These are phyloP conservation scores for Lasioglossum zephyrum DNA, from an alignment of 2,888 invertebrate species.

Conservation along the genomic window DNA sequence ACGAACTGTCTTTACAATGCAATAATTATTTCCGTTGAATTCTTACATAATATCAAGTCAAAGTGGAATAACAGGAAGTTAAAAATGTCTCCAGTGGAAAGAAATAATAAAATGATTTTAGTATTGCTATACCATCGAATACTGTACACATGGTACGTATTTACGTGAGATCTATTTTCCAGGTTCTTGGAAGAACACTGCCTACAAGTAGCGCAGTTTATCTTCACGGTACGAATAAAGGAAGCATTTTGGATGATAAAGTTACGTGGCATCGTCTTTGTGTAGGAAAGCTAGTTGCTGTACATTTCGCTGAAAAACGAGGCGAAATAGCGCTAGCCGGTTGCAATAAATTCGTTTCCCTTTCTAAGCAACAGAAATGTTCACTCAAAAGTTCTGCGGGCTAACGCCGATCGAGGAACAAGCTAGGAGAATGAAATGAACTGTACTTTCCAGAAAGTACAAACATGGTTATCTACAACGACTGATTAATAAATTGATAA, in stretches of 20 bases:
- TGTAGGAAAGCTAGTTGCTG: not conserved
- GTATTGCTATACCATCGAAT: not conserved
- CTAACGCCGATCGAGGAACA: not conserved
- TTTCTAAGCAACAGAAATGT: not conserved
- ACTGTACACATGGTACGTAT: not conserved
- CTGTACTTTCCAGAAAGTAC: too few relatives aligned
- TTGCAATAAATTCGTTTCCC: conserved; percentile 5
- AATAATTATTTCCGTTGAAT: too few relatives aligned
- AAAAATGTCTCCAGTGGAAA: too few relatives aligned
- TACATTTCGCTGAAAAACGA: not conserved
- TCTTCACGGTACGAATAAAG: not conserved
- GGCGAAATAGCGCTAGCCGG: not conserved
- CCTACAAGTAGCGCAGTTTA: not conserved
- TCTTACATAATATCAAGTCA: too few relatives aligned
- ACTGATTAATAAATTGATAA: not conserved
- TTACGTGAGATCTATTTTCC: not conserved
- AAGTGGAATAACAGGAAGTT: too few relatives aligned
- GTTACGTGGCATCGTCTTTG: not conserved
- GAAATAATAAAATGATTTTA: not conserved
- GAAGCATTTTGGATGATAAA: conserved; percentile 12
- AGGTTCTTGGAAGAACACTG: too few relatives aligned
- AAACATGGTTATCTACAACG: not conserved
- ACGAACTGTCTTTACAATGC: too few relatives aligned
- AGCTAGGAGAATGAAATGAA: not conserved
- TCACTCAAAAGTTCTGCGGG: not conserved